Percentiles rank a stretch among this genome's conserved stretches.
Evolutionary conservation across 2,888 invertebrate genomes (phyloP).

Genomic region (Gortyna flavago): DNA sequence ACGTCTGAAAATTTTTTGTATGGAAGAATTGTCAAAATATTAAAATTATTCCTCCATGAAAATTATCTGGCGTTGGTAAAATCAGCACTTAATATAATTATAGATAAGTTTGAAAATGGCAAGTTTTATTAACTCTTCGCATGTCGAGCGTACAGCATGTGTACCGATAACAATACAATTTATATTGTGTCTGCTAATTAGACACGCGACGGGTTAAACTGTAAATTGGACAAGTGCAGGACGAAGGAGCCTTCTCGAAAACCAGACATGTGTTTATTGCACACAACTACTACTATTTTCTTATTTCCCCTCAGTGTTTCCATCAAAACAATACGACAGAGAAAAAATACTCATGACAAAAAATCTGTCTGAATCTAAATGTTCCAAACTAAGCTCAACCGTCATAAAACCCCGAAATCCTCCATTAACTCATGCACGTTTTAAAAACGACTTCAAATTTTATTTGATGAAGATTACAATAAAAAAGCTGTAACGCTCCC

Average conservation of each 20-base stretch:
- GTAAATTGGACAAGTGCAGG: neutral
- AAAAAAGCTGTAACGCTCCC: conserved; percentile 70
- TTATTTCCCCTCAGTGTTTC: neutral
- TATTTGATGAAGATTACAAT: conserved; percentile 74
- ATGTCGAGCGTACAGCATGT: no score
- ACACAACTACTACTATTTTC: neutral
- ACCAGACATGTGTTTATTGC: neutral
- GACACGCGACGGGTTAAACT: no score
- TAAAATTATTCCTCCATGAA: no score
- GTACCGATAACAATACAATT: no score
- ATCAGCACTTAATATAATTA: no score
- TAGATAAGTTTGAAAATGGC: no score
- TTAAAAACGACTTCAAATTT: conserved; percentile 69
- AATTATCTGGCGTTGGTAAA: no score
- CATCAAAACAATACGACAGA: neutral
- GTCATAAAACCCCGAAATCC: conserved; percentile 54
- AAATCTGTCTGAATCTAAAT: neutral
- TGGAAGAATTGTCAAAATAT: no score
- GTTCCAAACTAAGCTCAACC: conserved; percentile 4
- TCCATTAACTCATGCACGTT: conserved; percentile 49
- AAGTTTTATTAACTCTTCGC: no score
- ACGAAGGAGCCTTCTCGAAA: no score
- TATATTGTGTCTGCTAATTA: no score
- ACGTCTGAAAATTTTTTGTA: no score
- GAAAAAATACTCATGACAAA: neutral